A percentile compares a stretch with the other conserved stretches of the same genome.
Conservation (phyloP, 2,113 vertebrate genomes). For the Sceloporus undulatus region DNA sequence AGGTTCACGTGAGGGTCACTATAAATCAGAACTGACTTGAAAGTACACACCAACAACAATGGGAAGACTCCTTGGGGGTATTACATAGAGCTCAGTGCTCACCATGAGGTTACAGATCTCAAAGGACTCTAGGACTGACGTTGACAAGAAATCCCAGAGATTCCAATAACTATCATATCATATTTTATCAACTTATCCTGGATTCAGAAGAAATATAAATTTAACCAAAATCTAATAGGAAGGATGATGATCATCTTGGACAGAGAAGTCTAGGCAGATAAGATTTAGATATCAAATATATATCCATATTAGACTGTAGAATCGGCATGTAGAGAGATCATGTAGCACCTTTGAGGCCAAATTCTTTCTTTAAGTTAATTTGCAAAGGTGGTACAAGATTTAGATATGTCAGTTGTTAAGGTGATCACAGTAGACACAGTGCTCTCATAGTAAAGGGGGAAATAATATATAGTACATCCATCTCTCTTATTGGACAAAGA, state of each 20-base stretch:
- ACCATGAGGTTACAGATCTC: neutral
- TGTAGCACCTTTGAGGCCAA: no score
- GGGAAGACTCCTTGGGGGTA: neutral
- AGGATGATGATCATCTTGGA: neutral
- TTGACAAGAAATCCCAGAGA: neutral
- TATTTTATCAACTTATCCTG: neutral
- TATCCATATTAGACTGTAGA: no score
- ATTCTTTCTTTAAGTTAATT: no score
- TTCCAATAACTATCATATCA: neutral
- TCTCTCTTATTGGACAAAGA: neutral
- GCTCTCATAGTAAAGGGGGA: neutral
- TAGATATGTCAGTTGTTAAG: neutral
- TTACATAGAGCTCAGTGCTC: no score
- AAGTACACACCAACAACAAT: no score
- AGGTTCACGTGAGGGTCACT: no score
- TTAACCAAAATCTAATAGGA: neutral
- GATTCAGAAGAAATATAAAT: neutral
- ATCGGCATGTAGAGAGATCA: no score
- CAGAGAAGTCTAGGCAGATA: neutral
- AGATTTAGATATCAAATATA: neutral
- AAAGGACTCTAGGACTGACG: neutral
- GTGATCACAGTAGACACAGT: neutral
- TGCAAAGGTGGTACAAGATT: neutral
- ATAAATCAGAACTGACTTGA: no score
- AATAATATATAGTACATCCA: neutral